Conservation (phyloP, 1,140 invertebrate genomes). For the Diachasma alloeum region DNA sequence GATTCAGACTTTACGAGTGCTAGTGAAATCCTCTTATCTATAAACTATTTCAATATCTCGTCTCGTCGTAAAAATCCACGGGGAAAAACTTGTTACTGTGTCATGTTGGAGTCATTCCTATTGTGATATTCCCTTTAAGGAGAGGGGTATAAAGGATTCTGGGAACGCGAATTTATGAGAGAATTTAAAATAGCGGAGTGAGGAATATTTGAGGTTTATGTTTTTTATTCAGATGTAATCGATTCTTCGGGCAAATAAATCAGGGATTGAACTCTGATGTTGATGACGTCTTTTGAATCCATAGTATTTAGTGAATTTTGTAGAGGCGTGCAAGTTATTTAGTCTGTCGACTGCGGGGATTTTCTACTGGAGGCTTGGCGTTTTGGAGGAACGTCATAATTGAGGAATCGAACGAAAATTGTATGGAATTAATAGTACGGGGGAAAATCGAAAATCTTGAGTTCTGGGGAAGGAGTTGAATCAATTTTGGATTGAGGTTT, state of each 20-base stretch:
- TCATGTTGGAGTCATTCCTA: slow-evolving; percentile 6
- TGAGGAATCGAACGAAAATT: too few relatives aligned
- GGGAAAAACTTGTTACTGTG: slow-evolving; percentile 12
- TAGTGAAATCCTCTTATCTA: slow-evolving; percentile 14
- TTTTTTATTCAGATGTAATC: neutral
- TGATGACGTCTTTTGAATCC: neutral
- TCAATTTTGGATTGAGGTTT: too few relatives aligned
- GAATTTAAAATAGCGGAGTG: neutral
- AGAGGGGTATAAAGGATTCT: neutral
- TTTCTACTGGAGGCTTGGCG: neutral
- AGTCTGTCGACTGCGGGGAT: too few relatives aligned
- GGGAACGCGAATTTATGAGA: neutral
- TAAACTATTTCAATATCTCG: slow-evolving; percentile 20
- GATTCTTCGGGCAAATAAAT: neutral
- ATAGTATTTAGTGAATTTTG: neutral
- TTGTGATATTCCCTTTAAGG: slow-evolving; percentile 8
- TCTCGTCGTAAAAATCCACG: neutral
- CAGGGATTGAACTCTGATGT: neutral
- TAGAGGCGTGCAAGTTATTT: too few relatives aligned
- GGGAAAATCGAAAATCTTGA: too few relatives aligned
- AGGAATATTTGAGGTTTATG: neutral
- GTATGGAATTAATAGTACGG: too few relatives aligned
- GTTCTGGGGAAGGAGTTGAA: too few relatives aligned
- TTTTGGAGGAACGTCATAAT: too few relatives aligned
- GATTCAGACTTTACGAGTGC: slow-evolving; percentile 5